A percentile compares a stretch with the other conserved stretches of the same genome.
These are phyloP conservation scores for Anguilla marmorata DNA, from an alignment of 2,797 vertebrate species.

Conservation along the genomic window DNA sequence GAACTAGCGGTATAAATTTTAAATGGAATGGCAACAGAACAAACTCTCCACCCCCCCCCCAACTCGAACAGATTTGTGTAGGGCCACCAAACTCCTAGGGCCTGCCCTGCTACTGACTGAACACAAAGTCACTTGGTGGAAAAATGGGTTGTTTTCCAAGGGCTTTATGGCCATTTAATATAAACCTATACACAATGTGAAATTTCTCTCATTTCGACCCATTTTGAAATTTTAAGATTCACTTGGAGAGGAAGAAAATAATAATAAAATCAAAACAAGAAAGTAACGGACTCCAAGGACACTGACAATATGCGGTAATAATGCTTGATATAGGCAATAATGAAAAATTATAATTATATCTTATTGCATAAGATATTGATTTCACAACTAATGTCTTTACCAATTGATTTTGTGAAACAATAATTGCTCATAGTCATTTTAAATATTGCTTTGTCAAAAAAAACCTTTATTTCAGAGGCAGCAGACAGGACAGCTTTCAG, in stretches of 20 bases:
- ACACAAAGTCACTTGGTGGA: background rate
- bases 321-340: background rate
- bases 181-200: background rate
- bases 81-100: too few relatives aligned
- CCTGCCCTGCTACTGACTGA: background rate
- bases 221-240: background rate
- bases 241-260: background rate
- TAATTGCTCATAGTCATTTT: slow-evolving; percentile 8
- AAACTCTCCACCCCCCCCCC: too few relatives aligned
- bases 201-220: background rate
- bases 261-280: background rate
- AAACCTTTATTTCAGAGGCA: slow-evolving; percentile 16
- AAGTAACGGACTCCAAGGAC: slow-evolving; percentile 4
- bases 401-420: slow-evolving; percentile 11
- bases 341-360: background rate
- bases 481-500: background rate
- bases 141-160: background rate
- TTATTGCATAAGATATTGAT: background rate
- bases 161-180: background rate
- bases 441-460: slow-evolving; percentile 21
- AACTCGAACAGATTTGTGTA: too few relatives aligned
- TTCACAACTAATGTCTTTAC: slow-evolving; percentile 4
- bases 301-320: background rate
- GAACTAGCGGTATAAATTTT: too few relatives aligned
- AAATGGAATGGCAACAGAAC: too few relatives aligned